Conservation (phyloP, 2,797 vertebrate species). For the Sebastes iracundus region DNA sequence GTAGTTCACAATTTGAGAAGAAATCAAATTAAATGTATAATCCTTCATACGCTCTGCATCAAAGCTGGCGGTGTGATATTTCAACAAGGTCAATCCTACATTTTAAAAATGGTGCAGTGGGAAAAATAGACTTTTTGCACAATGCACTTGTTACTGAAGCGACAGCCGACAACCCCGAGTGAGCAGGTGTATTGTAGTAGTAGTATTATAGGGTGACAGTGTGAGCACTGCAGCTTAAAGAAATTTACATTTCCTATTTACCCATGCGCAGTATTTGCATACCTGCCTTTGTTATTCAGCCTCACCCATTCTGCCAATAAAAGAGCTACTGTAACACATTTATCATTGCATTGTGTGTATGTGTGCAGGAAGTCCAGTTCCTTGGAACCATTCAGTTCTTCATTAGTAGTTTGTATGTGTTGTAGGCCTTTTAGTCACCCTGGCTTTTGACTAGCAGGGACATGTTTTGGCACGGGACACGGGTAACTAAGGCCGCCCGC, state of each 20-base stretch:
- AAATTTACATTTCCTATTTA: constrained; percentile 58
- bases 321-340: constrained; percentile 56
- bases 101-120: neutral
- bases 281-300: constrained; percentile 30
- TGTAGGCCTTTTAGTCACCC: constrained; percentile 59
- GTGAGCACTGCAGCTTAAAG: constrained; percentile 10
- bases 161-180: neutral
- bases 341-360: neutral
- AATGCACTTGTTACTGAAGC: neutral
- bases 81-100: neutral
- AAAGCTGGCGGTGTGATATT: neutral
- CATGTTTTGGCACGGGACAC: constrained; percentile 78
- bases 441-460: constrained; percentile 63
- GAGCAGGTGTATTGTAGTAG: neutral
- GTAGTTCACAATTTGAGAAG: neutral
- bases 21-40: neutral
- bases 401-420: constrained; percentile 79
- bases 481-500: constrained; percentile 77
- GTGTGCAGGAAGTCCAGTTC: constrained; percentile 55
- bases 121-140: neutral
- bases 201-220: neutral
- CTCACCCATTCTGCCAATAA: constrained; percentile 58
- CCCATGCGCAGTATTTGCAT: constrained; percentile 66
- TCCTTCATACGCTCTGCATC: neutral
- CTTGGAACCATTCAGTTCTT: constrained; percentile 60